Evolutionary conservation across 2,113 vertebrate genomes (phyloP), one percentile per base, ranked within the genome.

Genomic region (Haemorhous mexicanus): DNA sequence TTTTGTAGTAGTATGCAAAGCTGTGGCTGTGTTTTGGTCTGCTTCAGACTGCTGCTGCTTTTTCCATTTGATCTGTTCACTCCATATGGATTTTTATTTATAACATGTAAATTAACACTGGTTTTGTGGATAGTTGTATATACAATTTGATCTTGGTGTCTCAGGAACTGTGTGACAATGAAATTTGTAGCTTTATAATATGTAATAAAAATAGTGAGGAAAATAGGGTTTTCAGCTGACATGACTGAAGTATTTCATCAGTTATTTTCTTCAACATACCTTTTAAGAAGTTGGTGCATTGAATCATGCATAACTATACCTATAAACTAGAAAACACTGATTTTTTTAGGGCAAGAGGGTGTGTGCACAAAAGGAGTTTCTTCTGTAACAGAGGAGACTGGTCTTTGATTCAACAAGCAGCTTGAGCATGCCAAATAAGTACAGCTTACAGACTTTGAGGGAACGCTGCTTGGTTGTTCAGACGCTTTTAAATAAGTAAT

Each of bases 331-430:
- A 58, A 81, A 44, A 55, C 30, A 28, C 0, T 63, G 24, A 9
- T 56, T 43, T 20, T 20, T 20, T 10, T 19, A 5, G 41, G 5
- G 13, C 20, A 23, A 23, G 0, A 0, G 12, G 3, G 1, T 2
- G 1, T 3, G 1, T 17, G 8, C 2, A 2, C 2, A 4, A 32
- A 77, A 63, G 20, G 26, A 59, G 5, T 77, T 85, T 83, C 7
- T 76, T 80, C 23, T 75, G 9, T 63, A 39, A 19, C 21, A 63
- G 15, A 41, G 13, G 35, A 73, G 26, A 4, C 7, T 50, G 20
- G 7, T 35, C 33, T 87, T 84, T 39, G 27, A 39, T 84, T 84
- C 44, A 39, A 43, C 28, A 87, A 73, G 23, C 21, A 73, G 20
- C 19, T 56, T 81, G 68, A 73, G 21, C 24, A 33, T 62, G 35